Base-by-base conservation (phyloP, 2,797 vertebrate genomes). In the Pseudopleuronectes americanus region DNA sequence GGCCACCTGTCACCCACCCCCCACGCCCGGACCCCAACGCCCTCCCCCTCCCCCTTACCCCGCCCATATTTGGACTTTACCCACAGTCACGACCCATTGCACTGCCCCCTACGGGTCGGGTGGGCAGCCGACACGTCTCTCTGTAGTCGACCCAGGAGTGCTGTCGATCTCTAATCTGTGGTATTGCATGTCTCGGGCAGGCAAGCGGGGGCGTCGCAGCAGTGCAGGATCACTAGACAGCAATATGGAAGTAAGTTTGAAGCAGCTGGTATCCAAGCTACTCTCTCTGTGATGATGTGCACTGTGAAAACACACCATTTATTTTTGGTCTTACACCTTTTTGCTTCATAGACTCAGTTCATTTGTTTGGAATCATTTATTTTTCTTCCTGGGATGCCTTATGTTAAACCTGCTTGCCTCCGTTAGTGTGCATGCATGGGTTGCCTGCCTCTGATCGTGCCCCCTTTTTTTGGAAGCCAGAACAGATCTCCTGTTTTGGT, bases 201-300 rank as follows among this genome's bases (percentile, higher is more conserved):
- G 97, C 96, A 99, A 98, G 96, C 96, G 97, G 92, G 97, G 97
- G 94, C 96, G 96, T 81, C 96, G 97, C 95, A 97, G 97, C 97
- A 98, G 97, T 98, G 97, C 97, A 96, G 97, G 97, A 98, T 99
- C 97, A 94, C 97, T 99, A 98, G 97, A 98, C 96, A 98, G 96
- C 97, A 98, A 97, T 98, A 96, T 99, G 96, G 97, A 99, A 98
- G 97, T 98, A 99, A 98, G 97, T 99, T 96, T 96, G 96, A 97
- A 96, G 96, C 92, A 90, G 94, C 94, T 94, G 95, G 92, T 94
- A 93, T 95, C 94, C 95, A 93, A 94, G 96, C 96, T 94, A 95
- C 95, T 96, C 92, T 92, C 95, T 95, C 92, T 96, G 94, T 95
- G 93, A 96, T 96, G 94, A 96, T 96, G 94, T 95, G 94, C 96